These are phyloP conservation scores for Panzeria rudis DNA, from an alignment of 2,888 invertebrate species.

Conservation along the genomic window DNA sequence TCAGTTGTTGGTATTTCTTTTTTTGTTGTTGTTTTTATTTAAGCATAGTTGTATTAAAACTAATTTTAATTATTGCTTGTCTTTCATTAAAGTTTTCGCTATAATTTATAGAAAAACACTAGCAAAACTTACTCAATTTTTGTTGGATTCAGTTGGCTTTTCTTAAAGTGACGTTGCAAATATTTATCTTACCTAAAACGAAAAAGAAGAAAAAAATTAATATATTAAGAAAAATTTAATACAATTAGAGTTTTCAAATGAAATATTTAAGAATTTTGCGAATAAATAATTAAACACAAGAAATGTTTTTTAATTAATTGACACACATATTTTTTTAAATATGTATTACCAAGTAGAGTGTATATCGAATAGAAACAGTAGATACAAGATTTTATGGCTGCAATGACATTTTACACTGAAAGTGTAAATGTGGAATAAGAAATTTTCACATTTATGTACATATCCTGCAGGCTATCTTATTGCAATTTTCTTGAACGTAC, in stretches of 20 bases:
- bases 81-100: conserved; percentile 13
- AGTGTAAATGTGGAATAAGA: not conserved
- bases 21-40: conserved; percentile 13
- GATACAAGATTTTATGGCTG: not conserved
- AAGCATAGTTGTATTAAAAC: conserved; percentile 46
- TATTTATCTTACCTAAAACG: conserved; percentile 66
- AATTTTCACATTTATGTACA: not conserved
- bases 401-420: not conserved
- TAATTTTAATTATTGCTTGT: conserved; percentile 64
- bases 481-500: too few relatives aligned
- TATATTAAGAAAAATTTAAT: conserved; percentile 23
- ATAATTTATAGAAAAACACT: conserved; percentile 1
- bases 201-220: conserved; percentile 17
- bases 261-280: conserved; percentile 62
- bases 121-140: conserved; percentile 52
- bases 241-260: conserved; percentile 40
- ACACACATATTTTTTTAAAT: conserved; percentile 63
- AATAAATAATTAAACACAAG: conserved; percentile 58
- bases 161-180: conserved; percentile 24
- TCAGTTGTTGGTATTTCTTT: conserved; percentile 40
- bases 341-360: too few relatives aligned
- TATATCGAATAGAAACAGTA: not conserved
- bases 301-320: conserved; percentile 66
- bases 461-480: too few relatives aligned
- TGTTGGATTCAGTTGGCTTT: not conserved